These are phyloP conservation scores for Mobula birostris DNA, from an alignment of 2,113 vertebrate genomes.

Conservation along the genomic window DNA sequence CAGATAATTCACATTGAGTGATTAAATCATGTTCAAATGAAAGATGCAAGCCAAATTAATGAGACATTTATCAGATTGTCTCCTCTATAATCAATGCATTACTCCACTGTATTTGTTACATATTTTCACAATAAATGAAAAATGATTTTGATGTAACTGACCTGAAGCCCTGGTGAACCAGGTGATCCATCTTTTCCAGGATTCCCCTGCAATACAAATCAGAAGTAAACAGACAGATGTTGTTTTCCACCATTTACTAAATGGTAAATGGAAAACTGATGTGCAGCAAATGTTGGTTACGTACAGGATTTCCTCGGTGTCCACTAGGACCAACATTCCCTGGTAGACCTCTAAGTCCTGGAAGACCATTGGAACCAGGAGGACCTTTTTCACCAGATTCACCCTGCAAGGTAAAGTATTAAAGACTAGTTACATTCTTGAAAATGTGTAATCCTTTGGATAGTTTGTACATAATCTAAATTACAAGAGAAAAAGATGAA, in stretches of 20 bases:
- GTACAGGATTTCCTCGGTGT: neutral
- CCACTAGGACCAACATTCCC: neutral
- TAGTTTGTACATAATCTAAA: neutral
- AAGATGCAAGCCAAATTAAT: neutral
- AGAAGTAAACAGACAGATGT: neutral
- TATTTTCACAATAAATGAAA: neutral
- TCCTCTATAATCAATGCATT: neutral
- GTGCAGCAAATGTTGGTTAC: neutral
- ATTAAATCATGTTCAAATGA: neutral
- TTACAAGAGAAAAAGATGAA: neutral
- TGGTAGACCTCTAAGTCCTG: neutral
- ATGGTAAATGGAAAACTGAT: neutral
- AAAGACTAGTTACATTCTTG: neutral
- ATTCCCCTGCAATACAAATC: slow-evolving; percentile 20
- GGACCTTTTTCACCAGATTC: neutral
- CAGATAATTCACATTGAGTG: neutral
- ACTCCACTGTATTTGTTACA: neutral
- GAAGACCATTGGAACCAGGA: neutral
- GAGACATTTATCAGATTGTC: neutral
- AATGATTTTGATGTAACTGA: neutral
- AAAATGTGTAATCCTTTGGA: neutral
- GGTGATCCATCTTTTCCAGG: slow-evolving; percentile 6
- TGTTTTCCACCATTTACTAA: neutral
- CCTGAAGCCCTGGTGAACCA: neutral
- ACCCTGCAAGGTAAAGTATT: slow-evolving; percentile 7